Percentiles rank a stretch among this genome's conserved stretches.
Evolutionary conservation across 2,888 invertebrate genomes (phyloP).

Genomic region (Lamproptera curius): DNA sequence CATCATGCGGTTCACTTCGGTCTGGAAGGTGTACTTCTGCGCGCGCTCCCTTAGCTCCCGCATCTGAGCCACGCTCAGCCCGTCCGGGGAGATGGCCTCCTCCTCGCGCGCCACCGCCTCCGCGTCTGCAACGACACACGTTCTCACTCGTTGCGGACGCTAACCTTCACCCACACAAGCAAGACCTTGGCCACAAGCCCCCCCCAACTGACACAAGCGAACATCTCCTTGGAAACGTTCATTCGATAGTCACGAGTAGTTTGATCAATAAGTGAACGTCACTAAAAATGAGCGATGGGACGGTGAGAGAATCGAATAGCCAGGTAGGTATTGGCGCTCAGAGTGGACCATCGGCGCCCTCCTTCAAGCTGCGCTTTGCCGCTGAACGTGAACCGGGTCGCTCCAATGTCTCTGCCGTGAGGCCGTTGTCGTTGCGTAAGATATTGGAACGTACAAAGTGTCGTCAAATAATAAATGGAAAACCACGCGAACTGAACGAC

Average conservation of each 20-base stretch:
- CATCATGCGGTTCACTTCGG: slow-evolving; percentile 99
- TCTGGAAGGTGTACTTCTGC: slow-evolving; percentile 94
- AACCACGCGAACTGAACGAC: too few species aligned
- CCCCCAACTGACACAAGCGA: slow-evolving; percentile 6
- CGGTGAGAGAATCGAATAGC: slow-evolving; percentile 16
- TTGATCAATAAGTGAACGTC: background rate
- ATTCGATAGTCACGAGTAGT: background rate
- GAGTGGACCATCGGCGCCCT: slow-evolving; percentile 27
- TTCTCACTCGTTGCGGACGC: background rate
- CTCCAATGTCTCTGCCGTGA: slow-evolving; percentile 55
- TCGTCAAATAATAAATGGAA: too few species aligned
- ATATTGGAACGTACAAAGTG: too few species aligned
- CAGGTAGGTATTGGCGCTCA: slow-evolving; percentile 3
- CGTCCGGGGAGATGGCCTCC: slow-evolving; percentile 97
- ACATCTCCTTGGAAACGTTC: slow-evolving; percentile 2
- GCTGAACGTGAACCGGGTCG: slow-evolving; percentile 60
- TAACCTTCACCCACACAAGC: too few species aligned
- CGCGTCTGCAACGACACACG: slow-evolving; percentile 81
- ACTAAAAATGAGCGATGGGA: background rate
- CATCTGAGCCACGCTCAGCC: slow-evolving; percentile 94
- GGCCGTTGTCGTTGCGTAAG: slow-evolving; percentile 57
- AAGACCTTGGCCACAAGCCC: too few species aligned
- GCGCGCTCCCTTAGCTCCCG: slow-evolving; percentile 94
- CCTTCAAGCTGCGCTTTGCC: slow-evolving; percentile 65
- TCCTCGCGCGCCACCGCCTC: slow-evolving; percentile 94